Percentiles rank a stretch among this genome's conserved stretches.
phyloP scores from a whole-genome alignment of 2,113 vertebrate species.

The Gambusia holbrooki region DNA sequence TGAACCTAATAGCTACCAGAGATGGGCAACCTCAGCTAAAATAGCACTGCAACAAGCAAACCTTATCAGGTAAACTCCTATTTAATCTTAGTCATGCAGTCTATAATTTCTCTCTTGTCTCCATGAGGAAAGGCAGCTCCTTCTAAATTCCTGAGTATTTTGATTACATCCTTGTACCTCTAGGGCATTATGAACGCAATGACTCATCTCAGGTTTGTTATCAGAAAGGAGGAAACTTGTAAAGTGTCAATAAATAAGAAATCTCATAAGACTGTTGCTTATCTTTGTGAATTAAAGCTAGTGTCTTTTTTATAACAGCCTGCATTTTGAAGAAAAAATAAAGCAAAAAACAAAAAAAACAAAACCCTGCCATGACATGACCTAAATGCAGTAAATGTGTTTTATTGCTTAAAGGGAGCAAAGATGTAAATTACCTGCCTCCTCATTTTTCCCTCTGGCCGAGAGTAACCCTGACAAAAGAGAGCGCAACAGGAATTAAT shows the following conservation, averaged over 20 bases:
- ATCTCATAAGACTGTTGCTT: too few relatives aligned
- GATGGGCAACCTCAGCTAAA: neutral
- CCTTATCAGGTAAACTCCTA: neutral
- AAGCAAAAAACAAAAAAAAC: too few relatives aligned
- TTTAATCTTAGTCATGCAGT: neutral
- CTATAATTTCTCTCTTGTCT: neutral
- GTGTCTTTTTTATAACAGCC: neutral
- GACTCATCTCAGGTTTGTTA: neutral
- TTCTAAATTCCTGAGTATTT: neutral
- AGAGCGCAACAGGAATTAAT: neutral
- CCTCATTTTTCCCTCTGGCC: slow-evolving; percentile 41
- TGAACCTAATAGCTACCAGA: neutral
- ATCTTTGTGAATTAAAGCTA: neutral
- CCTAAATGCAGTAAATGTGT: neutral
- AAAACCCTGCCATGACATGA: neutral
- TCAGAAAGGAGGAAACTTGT: neutral
- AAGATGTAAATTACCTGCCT: neutral
- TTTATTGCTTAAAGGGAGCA: neutral
- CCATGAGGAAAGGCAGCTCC: neutral
- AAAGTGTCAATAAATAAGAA: too few relatives aligned
- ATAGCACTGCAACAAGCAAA: neutral
- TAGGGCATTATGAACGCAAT: too few relatives aligned
- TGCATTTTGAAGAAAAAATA: too few relatives aligned
- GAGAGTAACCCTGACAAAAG: slow-evolving; percentile 50
- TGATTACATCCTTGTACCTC: neutral